Percentiles rank a stretch among this genome's conserved stretches.
Evolutionary conservation across 1,140 invertebrate species (phyloP).

Genomic region (Tetramorium simillimum): DNA sequence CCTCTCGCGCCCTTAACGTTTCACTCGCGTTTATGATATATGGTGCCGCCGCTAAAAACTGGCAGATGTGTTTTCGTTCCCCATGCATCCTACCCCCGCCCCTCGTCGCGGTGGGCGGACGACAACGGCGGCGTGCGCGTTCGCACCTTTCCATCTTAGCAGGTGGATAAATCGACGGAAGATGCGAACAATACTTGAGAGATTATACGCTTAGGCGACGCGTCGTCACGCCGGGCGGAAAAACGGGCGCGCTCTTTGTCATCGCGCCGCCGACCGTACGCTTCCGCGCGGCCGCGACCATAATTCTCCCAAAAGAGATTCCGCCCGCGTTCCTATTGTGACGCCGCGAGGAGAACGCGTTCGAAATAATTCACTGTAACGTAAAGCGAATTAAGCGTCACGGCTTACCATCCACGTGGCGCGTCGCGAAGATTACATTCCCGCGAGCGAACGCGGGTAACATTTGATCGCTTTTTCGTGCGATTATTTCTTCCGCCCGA

Average conservation of each 20-base stretch:
- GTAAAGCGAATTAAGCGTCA: slow-evolving; percentile 40
- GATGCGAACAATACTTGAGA: slow-evolving; percentile 71
- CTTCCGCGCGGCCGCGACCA: slow-evolving; percentile 30
- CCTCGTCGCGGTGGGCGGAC: slow-evolving; percentile 9
- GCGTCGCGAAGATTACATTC: slow-evolving; percentile 18
- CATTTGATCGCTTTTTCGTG: not conserved
- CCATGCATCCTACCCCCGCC: not conserved
- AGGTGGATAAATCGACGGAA: slow-evolving; percentile 72
- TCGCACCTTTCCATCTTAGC: slow-evolving; percentile 49
- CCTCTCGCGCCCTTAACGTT: slow-evolving; percentile 67
- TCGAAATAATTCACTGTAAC: slow-evolving; percentile 47
- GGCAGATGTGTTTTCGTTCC: slow-evolving; percentile 73
- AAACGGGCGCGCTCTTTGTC: slow-evolving; percentile 56
- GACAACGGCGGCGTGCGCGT: slow-evolving; percentile 22
- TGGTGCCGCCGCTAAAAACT: slow-evolving; percentile 77
- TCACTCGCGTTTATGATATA: slow-evolving; percentile 79
- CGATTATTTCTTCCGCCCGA: too few relatives aligned
- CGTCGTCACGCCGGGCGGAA: slow-evolving; percentile 51
- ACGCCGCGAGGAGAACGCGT: not conserved
- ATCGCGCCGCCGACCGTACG: slow-evolving; percentile 41
- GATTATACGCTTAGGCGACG: slow-evolving; percentile 65
- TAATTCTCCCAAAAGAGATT: slow-evolving; percentile 55
- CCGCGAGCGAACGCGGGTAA: not conserved
- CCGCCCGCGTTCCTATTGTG: slow-evolving; percentile 15
- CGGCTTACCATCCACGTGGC: not conserved